Percentiles rank a stretch among this genome's conserved stretches.
phyloP scores from a whole-genome alignment of 2,113 vertebrate genomes.

The Cyphomyrus plagiostoma region DNA sequence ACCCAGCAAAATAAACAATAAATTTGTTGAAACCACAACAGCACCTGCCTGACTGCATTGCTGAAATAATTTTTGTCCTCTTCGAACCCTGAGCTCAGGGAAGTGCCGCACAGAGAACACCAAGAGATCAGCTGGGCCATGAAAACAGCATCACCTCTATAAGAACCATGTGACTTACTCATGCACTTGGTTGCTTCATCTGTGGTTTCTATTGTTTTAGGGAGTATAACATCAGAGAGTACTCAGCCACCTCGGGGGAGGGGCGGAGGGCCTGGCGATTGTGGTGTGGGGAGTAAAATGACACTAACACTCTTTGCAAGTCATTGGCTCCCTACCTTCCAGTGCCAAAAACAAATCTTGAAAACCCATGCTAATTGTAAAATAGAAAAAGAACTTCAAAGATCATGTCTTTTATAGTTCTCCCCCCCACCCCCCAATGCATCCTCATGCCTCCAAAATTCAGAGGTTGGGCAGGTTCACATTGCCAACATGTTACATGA shows the following conservation, averaged over 20 bases:
- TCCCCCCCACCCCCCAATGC: not conserved
- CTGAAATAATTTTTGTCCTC: not conserved
- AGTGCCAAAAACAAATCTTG: not conserved
- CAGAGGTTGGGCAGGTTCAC: not conserved
- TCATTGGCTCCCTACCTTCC: not conserved
- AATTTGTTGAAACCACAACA: not conserved
- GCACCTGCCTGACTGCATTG: conserved; percentile 14
- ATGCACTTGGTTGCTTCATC: not conserved
- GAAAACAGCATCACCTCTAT: not conserved
- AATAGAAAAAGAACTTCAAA: not conserved
- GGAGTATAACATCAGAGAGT: not conserved
- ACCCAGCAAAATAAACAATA: not conserved
- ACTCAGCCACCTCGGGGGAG: not conserved
- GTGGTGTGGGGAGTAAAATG: not conserved
- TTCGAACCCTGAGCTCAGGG: not conserved
- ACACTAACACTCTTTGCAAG: not conserved
- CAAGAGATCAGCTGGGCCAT: not conserved
- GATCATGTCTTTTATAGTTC: not conserved
- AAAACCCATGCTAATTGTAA: not conserved
- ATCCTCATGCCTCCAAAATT: not conserved
- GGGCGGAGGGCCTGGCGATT: not conserved
- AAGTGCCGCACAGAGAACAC: not conserved
- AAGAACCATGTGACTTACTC: not conserved
- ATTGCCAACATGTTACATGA: not conserved
- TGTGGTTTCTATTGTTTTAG: not conserved